Evolutionary conservation across 1,140 invertebrate genomes (phyloP).

Genomic region (Hyposmocoma kahamanoa): DNA sequence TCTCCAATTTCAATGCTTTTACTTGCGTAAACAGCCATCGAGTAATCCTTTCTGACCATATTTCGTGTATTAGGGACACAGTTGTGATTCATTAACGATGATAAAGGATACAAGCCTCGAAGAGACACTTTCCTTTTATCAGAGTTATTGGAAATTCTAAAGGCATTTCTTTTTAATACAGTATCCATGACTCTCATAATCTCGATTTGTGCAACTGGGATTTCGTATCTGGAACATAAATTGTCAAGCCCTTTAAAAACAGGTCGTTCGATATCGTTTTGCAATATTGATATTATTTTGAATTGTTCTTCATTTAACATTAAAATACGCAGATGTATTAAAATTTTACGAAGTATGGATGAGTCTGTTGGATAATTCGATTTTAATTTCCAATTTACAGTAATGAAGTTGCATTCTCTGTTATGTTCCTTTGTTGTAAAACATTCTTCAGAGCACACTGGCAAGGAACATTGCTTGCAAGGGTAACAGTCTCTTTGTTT

Average conservation of each 20-base stretch:
- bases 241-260: slow-evolving; percentile 74
- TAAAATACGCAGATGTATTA: slow-evolving; percentile 75
- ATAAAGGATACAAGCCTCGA: slow-evolving; percentile 81
- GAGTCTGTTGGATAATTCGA: slow-evolving; percentile 37
- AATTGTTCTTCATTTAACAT: slow-evolving; percentile 69
- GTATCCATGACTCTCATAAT: slow-evolving; percentile 75
- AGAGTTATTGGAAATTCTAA: slow-evolving; percentile 73
- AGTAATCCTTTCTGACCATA: slow-evolving; percentile 73
- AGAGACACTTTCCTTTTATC: slow-evolving; percentile 63
- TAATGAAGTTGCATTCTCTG: slow-evolving; percentile 75
- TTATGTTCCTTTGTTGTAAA: slow-evolving; percentile 64
- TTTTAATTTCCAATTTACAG: slow-evolving; percentile 59
- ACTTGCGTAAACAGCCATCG: slow-evolving; percentile 77
- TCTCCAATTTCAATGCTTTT: slow-evolving; percentile 76
- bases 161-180: slow-evolving; percentile 82
- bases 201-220: slow-evolving; percentile 71
- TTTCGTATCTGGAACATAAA: slow-evolving; percentile 67
- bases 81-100: slow-evolving; percentile 82
- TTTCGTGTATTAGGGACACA: slow-evolving; percentile 85
- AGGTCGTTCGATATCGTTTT: slow-evolving; percentile 63
- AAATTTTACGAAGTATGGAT: slow-evolving; percentile 53
- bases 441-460: slow-evolving; percentile 74
- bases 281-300: slow-evolving; percentile 70
- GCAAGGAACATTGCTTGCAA: slow-evolving; percentile 73
- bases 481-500: slow-evolving; percentile 57